Conservation (phyloP, 2,888 invertebrate genomes). For the Coleophora flavipennella region DNA sequence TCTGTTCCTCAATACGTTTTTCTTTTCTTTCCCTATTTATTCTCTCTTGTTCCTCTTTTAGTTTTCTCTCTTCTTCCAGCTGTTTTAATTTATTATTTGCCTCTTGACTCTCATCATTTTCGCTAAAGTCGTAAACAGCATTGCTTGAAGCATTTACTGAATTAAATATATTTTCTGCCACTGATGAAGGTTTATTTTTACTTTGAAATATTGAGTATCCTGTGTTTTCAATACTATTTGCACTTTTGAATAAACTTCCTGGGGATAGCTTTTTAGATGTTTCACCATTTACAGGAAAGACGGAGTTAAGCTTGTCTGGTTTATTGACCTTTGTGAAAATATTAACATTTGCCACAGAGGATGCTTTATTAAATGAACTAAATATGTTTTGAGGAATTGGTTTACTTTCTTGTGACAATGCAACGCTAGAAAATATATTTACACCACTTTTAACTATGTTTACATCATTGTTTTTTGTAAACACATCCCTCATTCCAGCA, state of each 20-base stretch:
- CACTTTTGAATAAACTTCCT: constrained; percentile 52
- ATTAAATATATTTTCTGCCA: constrained; percentile 47
- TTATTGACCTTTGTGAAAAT: constrained; percentile 23
- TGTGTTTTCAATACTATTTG: constrained; percentile 32
- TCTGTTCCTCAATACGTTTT: constrained; percentile 20
- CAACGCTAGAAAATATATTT: constrained; percentile 35
- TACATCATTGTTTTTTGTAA: constrained; percentile 20
- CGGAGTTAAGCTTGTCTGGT: constrained; percentile 16
- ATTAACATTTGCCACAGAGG: constrained; percentile 13
- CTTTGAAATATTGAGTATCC: constrained; percentile 46
- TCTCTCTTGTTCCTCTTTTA: constrained; percentile 26
- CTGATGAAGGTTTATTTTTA: constrained; percentile 48
- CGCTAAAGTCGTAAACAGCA: constrained; percentile 44
- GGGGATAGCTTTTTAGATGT: constrained; percentile 34
- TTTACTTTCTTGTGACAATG: constrained; percentile 15
- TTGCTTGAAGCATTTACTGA: constrained; percentile 28
- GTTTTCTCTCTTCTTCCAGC: constrained; percentile 27
- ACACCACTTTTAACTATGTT: constrained; percentile 23
- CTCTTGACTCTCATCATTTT: constrained; percentile 26
- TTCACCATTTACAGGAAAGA: constrained; percentile 35
- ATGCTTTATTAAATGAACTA: constrained; percentile 31
- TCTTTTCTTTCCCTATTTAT: constrained; percentile 23
- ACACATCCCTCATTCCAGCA: constrained; percentile 13
- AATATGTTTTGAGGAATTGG: constrained; percentile 36
- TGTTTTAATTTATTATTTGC: constrained; percentile 11